phyloP scores from a whole-genome alignment of 1,140 invertebrate species.

The Leptinotarsa texana region DNA sequence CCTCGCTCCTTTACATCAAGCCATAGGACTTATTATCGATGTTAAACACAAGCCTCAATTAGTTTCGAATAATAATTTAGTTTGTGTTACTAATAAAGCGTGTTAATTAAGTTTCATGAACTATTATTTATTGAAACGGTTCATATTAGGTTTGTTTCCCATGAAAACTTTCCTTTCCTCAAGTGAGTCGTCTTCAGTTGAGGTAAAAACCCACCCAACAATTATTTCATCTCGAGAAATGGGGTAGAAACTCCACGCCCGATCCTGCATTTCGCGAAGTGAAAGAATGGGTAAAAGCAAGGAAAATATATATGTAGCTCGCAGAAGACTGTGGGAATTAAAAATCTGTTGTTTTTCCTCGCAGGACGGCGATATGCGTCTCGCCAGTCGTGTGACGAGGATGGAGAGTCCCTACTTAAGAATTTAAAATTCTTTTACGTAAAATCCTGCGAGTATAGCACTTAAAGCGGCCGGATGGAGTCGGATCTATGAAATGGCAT shows the following conservation, averaged over 20 bases:
- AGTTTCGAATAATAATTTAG: too few relatives aligned
- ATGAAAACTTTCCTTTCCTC: too few relatives aligned
- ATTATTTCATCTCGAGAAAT: too few relatives aligned
- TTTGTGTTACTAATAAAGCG: too few relatives aligned
- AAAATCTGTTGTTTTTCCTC: constrained; percentile 56
- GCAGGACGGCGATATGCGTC: constrained; percentile 25
- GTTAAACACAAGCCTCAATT: too few relatives aligned
- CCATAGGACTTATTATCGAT: too few relatives aligned
- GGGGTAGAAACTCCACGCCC: not conserved
- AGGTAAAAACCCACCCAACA: too few relatives aligned
- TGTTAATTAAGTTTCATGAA: too few relatives aligned
- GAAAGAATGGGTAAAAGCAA: constrained; percentile 44
- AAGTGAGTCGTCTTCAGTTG: too few relatives aligned
- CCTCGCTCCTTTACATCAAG: too few relatives aligned
- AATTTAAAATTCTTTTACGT: constrained; percentile 58
- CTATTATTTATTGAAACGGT: too few relatives aligned
- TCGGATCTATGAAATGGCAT: constrained; percentile 57
- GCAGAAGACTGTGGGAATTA: constrained; percentile 56
- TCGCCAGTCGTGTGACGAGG: constrained; percentile 31
- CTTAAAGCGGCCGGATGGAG: constrained; percentile 49
- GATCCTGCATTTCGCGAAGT: constrained; percentile 1
- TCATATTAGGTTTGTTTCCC: too few relatives aligned
- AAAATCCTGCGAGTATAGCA: constrained; percentile 54
- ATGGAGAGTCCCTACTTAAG: constrained; percentile 52
- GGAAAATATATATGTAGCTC: constrained; percentile 55